phyloP scores from a whole-genome alignment of 2,888 invertebrate species.

The Cerastis rubricosa region DNA sequence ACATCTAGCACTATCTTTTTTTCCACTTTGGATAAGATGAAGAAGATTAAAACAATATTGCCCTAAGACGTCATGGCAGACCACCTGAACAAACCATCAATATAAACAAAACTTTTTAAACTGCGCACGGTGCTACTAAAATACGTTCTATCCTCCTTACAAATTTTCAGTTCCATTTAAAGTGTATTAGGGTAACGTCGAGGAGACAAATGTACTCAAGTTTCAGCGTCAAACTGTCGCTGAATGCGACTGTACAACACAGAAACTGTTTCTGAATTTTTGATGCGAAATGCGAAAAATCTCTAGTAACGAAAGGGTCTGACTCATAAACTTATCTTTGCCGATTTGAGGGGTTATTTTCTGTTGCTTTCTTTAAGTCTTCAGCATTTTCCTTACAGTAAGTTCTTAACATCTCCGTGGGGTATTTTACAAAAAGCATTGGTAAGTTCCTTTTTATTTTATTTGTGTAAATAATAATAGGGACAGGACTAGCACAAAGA shows the following conservation, averaged over 20 bases:
- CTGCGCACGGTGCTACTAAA: not conserved
- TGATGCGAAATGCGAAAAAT: conserved; percentile 5
- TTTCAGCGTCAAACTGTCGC: conserved; percentile 9
- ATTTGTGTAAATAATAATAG: too few relatives aligned
- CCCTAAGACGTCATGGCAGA: too few relatives aligned
- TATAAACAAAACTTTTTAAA: not conserved
- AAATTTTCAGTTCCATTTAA: conserved; percentile 34
- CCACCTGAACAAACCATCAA: not conserved
- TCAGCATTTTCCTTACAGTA: not conserved
- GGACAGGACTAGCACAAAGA: too few relatives aligned
- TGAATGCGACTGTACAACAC: conserved; percentile 4
- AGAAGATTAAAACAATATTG: too few relatives aligned
- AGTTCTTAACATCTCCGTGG: not conserved
- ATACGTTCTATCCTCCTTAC: not conserved
- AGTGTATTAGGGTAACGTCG: conserved; percentile 26
- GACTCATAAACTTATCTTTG: not conserved
- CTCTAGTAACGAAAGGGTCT: conserved; percentile 3
- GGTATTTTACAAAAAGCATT: not conserved
- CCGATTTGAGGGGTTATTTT: not conserved
- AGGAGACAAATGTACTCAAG: conserved; percentile 23
- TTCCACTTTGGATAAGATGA: too few relatives aligned
- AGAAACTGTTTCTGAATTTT: conserved; percentile 4
- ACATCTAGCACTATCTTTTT: too few relatives aligned
- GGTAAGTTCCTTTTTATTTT: conserved; percentile 2
- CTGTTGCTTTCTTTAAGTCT: not conserved